These are phyloP conservation scores for Heliconius congener DNA, from an alignment of 1,140 invertebrate genomes.

Conservation along the genomic window DNA sequence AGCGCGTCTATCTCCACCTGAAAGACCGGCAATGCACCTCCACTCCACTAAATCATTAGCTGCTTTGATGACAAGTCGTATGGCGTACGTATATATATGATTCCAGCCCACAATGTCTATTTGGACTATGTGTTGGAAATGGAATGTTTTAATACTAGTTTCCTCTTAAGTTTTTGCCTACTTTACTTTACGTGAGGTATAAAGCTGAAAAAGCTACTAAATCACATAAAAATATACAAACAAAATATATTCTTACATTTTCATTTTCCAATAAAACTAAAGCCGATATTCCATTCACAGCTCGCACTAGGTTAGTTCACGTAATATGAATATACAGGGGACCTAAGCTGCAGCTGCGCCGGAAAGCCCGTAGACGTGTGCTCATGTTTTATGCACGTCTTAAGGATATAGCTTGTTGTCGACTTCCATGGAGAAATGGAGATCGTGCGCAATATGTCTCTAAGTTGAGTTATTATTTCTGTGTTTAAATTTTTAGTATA, in stretches of 20 bases:
- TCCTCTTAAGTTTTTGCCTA: no score
- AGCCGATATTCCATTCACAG: background rate
- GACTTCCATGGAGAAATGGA: slow-evolving; percentile 33
- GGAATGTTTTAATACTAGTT: background rate
- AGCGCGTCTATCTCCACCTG: no score
- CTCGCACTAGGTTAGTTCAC: slow-evolving; percentile 15
- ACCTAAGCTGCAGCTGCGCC: slow-evolving; percentile 27
- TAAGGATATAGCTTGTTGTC: slow-evolving; percentile 32
- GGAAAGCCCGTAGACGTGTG: slow-evolving; percentile 26
- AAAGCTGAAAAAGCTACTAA: no score
- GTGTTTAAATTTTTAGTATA: background rate
- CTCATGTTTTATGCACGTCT: slow-evolving; percentile 39
- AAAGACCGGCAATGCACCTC: no score
- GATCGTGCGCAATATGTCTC: slow-evolving; percentile 26
- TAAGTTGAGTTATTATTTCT: slow-evolving; percentile 26
- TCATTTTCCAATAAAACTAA: slow-evolving; percentile 12
- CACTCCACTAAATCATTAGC: no score
- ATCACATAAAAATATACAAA: background rate
- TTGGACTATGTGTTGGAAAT: no score
- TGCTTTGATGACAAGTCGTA: no score
- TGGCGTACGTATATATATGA: no score
- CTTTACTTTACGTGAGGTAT: no score
- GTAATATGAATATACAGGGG: slow-evolving; percentile 21
- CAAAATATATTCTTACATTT: background rate
- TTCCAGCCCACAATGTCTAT: no score